Conservation (phyloP, 2,888 invertebrate genomes). For the Tineola bisselliella region DNA sequence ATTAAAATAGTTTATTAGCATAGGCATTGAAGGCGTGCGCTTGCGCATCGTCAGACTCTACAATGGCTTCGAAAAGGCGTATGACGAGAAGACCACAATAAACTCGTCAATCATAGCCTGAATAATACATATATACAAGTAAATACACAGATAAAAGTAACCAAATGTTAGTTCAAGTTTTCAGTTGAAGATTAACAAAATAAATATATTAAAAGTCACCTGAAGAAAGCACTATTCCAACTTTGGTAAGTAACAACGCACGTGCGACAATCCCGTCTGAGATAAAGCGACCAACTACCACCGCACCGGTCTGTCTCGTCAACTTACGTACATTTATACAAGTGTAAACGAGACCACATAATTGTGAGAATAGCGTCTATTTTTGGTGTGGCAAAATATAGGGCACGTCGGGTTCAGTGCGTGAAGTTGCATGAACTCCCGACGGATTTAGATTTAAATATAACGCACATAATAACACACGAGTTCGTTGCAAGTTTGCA, state of each 20-base stretch:
- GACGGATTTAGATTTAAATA: background rate
- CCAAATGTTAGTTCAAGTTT: too few relatives aligned
- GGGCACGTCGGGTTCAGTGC: background rate
- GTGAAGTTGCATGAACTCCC: slow-evolving; percentile 7
- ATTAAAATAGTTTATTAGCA: too few relatives aligned
- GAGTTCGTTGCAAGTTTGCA: background rate
- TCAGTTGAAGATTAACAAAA: too few relatives aligned
- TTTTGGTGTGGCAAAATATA: slow-evolving; percentile 8
- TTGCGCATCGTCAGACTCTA: too few relatives aligned
- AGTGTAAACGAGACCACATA: slow-evolving; percentile 4
- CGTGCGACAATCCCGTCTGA: background rate
- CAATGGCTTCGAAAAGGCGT: too few relatives aligned
- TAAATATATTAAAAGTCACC: background rate
- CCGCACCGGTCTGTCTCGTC: slow-evolving; percentile 9
- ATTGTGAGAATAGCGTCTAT: slow-evolving; percentile 11
- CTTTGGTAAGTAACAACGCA: background rate
- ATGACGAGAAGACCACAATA: too few relatives aligned
- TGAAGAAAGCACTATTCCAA: background rate
- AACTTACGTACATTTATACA: background rate
- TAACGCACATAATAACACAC: background rate
- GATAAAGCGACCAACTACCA: background rate
- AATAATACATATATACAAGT: too few relatives aligned
- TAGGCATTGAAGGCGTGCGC: too few relatives aligned
- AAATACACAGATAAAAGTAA: too few relatives aligned
- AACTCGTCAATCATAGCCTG: too few relatives aligned